Base-by-base conservation (phyloP, 1,140 invertebrate genomes). In the Drosophila mojavensis region DNA sequence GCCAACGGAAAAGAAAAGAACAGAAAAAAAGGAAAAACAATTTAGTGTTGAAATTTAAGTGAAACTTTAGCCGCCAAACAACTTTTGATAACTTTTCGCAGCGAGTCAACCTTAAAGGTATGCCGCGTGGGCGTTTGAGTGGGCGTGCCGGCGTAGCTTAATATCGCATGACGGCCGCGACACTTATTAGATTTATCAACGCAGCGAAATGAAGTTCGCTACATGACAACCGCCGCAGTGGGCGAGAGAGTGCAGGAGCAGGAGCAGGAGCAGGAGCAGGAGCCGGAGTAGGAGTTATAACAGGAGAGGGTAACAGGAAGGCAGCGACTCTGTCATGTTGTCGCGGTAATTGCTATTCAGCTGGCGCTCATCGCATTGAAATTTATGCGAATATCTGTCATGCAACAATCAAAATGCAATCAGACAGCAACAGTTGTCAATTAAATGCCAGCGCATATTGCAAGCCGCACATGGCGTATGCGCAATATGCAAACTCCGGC, bases 151-250 rank as follows among this genome's bases (percentile, higher is more conserved):
- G 39, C 20, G 56, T 62, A 55, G 80, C 55, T 89, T 88, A 86
- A 81, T 75, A 75, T 66, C 62, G 70, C 75, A 62, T 65, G 78
- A 65, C 61, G 70, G 72, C 79, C 73, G 59, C 76, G 83, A 89
- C 83, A 69, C 84, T 88, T 85, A 88, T 88, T 88, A 88, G 84
- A 86, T 86, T 86, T 86, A 86, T 88, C 83, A 86, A 64, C 69
- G 45, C 59, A 15, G 41, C 59, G 33, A 62, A 68, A 84, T 73
- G 51, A 72, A 88, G 83, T 82, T 82, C 36, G 10, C 65, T 77
- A 67, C 65, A 76, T 69, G 73, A 86, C 76, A 75, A 72, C 69
- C 53, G 28, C 17, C 39, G 39, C 26, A 4, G 51, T 26, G 20
- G 15, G 24, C 2, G 13, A 1, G 28, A 10, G 30, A 10, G 9